Percentiles rank a stretch among this genome's conserved stretches.
phyloP scores from a whole-genome alignment of 2,797 vertebrate genomes.

The Geotrypetes seraphini region DNA sequence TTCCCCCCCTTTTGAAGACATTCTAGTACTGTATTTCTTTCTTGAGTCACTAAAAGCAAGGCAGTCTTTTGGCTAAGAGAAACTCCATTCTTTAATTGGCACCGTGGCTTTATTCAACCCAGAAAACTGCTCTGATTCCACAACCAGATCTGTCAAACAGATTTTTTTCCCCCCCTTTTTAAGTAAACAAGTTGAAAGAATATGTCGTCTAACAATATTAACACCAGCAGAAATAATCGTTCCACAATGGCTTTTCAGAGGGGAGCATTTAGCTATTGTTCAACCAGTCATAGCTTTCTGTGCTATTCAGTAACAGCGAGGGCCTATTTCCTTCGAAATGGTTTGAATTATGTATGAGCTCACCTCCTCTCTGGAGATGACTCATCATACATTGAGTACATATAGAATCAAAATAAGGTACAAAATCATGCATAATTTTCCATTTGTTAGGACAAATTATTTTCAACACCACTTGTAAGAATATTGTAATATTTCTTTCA shows the following conservation, averaged over 20 bases:
- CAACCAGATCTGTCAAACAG: neutral
- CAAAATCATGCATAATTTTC: accelerated
- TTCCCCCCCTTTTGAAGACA: too few relatives aligned
- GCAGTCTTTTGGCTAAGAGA: accelerated
- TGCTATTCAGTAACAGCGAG: neutral
- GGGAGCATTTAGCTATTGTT: neutral
- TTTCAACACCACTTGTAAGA: accelerated
- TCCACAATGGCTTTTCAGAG: neutral
- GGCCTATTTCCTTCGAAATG: neutral
- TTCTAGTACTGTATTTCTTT: too few relatives aligned
- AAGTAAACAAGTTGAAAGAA: neutral
- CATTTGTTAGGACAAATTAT: neutral
- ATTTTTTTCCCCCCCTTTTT: accelerated
- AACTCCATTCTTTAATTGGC: accelerated
- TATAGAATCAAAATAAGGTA: neutral
- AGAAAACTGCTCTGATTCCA: neutral
- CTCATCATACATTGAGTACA: accelerated
- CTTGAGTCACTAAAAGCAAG: accelerated
- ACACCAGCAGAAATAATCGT: accelerated
- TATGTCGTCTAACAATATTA: accelerated
- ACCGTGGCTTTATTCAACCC: neutral
- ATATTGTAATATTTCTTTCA: accelerated
- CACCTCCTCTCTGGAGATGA: accelerated
- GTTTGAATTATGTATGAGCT: accelerated
- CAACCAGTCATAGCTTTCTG: neutral